These are phyloP conservation scores for Drosophila setifemur DNA, from an alignment of 1,140 invertebrate species.

Conservation along the genomic window DNA sequence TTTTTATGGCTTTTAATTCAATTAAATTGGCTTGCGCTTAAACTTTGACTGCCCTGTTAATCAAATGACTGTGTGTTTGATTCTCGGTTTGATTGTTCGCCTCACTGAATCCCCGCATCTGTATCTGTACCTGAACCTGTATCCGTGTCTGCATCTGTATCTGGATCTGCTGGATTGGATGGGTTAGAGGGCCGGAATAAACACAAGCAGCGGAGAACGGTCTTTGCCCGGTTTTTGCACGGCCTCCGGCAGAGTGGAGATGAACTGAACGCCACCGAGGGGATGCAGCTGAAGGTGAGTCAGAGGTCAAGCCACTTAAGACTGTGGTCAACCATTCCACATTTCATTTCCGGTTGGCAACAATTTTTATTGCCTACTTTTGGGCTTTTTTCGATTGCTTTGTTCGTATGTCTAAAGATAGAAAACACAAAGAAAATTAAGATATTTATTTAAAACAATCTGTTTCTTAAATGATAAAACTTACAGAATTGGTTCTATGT, in stretches of 20 bases:
- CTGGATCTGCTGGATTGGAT: conserved; percentile 11
- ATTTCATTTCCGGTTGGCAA: conserved; percentile 30
- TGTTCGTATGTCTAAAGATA: not conserved
- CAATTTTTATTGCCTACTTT: conserved; percentile 22
- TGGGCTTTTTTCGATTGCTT: not conserved
- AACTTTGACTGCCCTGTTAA: conserved; percentile 25
- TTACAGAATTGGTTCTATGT: no score
- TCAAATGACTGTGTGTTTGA: conserved; percentile 45
- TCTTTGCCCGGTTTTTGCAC: conserved; percentile 76
- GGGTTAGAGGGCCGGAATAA: conserved; percentile 77
- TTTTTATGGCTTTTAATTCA: conserved; percentile 80
- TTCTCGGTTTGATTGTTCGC: conserved; percentile 61
- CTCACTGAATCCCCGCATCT: not conserved
- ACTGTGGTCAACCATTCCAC: not conserved
- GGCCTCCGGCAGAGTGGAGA: conserved; percentile 73
- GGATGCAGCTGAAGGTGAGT: conserved; percentile 81
- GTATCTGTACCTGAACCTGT: not conserved
- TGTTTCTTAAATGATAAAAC: no score
- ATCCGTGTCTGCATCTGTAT: not conserved
- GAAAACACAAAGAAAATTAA: no score
- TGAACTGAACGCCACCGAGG: conserved; percentile 75
- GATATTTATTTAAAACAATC: no score
- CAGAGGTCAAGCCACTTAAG: conserved; percentile 11
- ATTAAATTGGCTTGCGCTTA: conserved; percentile 66
- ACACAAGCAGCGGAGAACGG: conserved; percentile 74